Evolutionary conservation across 2,888 invertebrate genomes (phyloP), one percentile per base, ranked within the genome.

Genomic region (Meloe dianella): DNA sequence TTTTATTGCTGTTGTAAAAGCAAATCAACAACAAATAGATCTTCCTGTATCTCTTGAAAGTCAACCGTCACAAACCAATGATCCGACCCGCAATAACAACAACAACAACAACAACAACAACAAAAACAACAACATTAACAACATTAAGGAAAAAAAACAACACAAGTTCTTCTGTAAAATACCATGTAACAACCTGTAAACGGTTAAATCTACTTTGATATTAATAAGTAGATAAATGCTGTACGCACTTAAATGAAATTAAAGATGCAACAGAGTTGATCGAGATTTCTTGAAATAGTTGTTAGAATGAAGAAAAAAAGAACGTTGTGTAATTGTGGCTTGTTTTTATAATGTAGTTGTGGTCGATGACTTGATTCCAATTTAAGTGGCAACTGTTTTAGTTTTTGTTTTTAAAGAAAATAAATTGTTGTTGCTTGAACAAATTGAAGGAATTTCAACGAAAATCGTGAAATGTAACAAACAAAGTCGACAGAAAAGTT

Each of bases 151-250:
- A 20, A 47, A 17, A 22, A 51, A 22, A 24, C 9, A 24, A 51
- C 10, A 24, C 9, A 24, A 24, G 1, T 54, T 54, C 54, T 27
- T 14, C n/a, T 27, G n/a, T 3, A 54, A 54, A 27, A 54, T 54
- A 24, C 14, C 27, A 5, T 27, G 27, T 54, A 54, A 54, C 54
- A 27, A 27, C 24, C 12, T 27, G 54, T 14, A 54, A 54, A 54
- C 27, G 54, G 3, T 54, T 54, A 54, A 8, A 27, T 54, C 24
- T 54, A 54, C 27, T 54, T 27, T 54, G 6, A 54, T 22, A 51
- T 54, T 51, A 51, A 54, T 54, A n/a, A n/a, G n/a, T n/a, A n/a
- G 27, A 54, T n/a, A 54, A 27, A 24, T 54, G 27, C 54, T 54
- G 24, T 54, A 27, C 22, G 20, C 27, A 54, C n/a, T 54, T 54